Evolutionary conservation across 64 coral and sea anemone species (phyloP).

Genomic region (Stichodactyla mertensii): DNA sequence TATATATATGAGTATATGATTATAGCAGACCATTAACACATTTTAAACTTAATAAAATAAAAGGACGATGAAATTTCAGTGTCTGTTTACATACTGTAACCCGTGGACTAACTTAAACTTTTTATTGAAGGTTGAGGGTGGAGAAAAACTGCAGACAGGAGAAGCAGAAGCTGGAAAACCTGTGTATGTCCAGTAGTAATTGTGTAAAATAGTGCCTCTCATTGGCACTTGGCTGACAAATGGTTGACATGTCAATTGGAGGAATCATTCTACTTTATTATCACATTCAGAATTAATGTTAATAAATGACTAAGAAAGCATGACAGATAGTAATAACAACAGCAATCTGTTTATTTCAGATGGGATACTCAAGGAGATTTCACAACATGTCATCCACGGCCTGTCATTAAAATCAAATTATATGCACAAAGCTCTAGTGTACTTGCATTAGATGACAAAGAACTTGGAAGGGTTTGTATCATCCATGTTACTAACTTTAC

Average conservation of each 20-base stretch:
- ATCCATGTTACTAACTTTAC: background rate
- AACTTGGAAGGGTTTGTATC: slow-evolving; percentile 68
- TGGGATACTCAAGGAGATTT: slow-evolving; percentile 97
- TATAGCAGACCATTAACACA: background rate
- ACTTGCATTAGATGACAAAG: slow-evolving; percentile 82
- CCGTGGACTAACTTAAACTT: background rate
- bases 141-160: slow-evolving; percentile 92
- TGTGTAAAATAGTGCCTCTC: background rate
- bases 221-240: no score
- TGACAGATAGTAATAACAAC: no score
- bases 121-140: slow-evolving; percentile 76
- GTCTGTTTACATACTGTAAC: no score
- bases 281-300: no score
- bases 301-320: no score
- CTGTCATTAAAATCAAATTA: slow-evolving; percentile 74
- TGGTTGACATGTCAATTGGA: no score
- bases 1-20: background rate
- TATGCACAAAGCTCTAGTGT: slow-evolving; percentile 70
- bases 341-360: slow-evolving; percentile 18
- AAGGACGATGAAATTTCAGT: no score
- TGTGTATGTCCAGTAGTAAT: slow-evolving; percentile 27
- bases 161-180: slow-evolving; percentile 77
- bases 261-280: no score
- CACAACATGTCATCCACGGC: slow-evolving; percentile 86
- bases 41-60: background rate